phyloP scores from a whole-genome alignment of 1,140 invertebrate genomes.

The Pogonus chalceus region DNA sequence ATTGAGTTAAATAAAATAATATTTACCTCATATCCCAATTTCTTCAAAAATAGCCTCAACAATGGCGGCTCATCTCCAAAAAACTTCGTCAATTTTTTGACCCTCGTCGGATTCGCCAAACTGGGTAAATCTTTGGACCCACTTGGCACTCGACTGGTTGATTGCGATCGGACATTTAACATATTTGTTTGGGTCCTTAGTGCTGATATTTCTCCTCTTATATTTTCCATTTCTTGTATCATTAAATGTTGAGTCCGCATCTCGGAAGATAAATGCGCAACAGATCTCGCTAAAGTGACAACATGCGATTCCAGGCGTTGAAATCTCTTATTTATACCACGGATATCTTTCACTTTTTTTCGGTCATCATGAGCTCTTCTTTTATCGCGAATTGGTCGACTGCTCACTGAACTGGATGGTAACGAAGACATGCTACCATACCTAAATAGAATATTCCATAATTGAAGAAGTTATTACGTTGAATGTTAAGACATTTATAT shows the following conservation, averaged over 20 bases:
- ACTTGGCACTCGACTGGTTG: conserved; percentile 30
- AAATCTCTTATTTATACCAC: conserved; percentile 80
- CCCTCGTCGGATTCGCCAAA: conserved; percentile 70
- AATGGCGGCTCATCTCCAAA: conserved; percentile 89
- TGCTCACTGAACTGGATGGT: conserved; percentile 70
- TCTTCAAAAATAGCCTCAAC: conserved; percentile 79
- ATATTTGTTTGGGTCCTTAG: conserved; percentile 57
- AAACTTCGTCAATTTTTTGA: conserved; percentile 80
- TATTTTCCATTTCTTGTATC: conserved; percentile 82
- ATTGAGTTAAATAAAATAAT: not conserved
- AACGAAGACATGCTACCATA: conserved; percentile 74
- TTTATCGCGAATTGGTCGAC: conserved; percentile 56
- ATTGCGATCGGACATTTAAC: conserved; percentile 46
- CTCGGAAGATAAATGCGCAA: conserved; percentile 87
- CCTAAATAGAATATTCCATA: conserved; percentile 37
- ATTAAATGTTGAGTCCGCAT: conserved; percentile 84
- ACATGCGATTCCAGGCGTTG: conserved; percentile 86
- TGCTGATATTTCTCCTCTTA: conserved; percentile 72
- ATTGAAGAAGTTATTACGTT: too few relatives aligned
- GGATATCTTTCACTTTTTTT: conserved; percentile 65
- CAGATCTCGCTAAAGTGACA: conserved; percentile 79
- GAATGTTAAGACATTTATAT: too few relatives aligned
- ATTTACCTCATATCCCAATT: conserved; percentile 84
- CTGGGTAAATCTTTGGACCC: conserved; percentile 49
- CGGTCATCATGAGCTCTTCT: conserved; percentile 50